Evolutionary conservation across 2,113 vertebrate species (phyloP), one percentile per base, ranked within the genome.

Genomic region (Cryptoleucopteryx plumbea): DNA sequence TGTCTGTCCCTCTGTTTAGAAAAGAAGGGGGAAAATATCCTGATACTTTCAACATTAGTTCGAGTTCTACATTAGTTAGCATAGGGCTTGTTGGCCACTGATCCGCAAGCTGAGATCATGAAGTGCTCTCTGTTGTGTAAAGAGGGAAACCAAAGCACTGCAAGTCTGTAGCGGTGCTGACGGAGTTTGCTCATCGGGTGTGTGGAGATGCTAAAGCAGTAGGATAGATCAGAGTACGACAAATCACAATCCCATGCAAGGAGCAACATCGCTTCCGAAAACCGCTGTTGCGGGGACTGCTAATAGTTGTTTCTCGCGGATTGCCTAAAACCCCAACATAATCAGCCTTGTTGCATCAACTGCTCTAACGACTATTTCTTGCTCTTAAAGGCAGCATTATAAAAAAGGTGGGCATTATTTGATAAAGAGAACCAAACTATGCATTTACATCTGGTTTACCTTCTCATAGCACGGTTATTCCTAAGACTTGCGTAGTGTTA

Each of bases 31-130:
- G 11, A 5, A 25, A 63, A 74, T 31, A 16, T 3, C 20, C 62
- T 17, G 5, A 29, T 4, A 3, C 5, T 32, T 75, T 68, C 18
- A 25, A 45, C 11, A 4, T 7, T 40, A 22, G 16, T 14, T 47
- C 45, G 84, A 80, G 36, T 29, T 63, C 3, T 27, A 4, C 16
- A 7, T 50, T 27, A 47, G 55, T 48, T 40, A 3, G 2, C 29
- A 7, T 0, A 6, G 0, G 0, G 52, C 45, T 90, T 3, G 0
- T 8, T 56, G 45, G 62, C 34, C 16, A 3, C 38, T 20, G 73
- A 14, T 42, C 13, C 50, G 47, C 47, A 13, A 42, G 71, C 66
- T 14, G 67, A 68, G 74, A 23, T 19, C 31, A 6, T 3, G 25
- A 89, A 26, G 16, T 7, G 7, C 47, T 75, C 48, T 34, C 34